These are phyloP conservation scores for Megastigmus dorsalis DNA, from an alignment of 2,888 invertebrate species.

Conservation along the genomic window DNA sequence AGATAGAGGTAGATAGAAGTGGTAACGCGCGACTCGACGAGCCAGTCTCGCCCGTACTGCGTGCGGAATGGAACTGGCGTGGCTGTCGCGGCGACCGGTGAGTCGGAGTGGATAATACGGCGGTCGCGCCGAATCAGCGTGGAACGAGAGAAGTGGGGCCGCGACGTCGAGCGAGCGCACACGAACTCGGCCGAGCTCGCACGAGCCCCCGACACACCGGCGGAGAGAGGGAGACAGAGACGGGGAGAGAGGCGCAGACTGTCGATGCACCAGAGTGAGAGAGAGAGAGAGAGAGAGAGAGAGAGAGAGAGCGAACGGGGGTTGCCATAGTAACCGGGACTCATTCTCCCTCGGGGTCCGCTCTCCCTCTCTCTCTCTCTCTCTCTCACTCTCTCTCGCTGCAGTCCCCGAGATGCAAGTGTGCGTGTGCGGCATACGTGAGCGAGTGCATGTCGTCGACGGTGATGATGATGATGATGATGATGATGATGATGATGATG, in stretches of 20 bases:
- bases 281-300: too few relatives aligned
- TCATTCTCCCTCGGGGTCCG: not conserved
- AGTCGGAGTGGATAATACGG: not conserved
- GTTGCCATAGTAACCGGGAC: constrained; percentile 47
- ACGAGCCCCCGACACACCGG: not conserved
- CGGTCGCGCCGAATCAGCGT: constrained; percentile 25
- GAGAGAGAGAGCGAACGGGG: not conserved
- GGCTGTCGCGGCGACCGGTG: not conserved
- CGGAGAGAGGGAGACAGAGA: not conserved
- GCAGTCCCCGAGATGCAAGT: not conserved
- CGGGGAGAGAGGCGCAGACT: not conserved
- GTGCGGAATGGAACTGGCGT: constrained; percentile 36
- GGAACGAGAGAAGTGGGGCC: not conserved
- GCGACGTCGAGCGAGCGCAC: not conserved
- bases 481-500: constrained; percentile 10
- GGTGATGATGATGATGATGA: constrained; percentile 13
- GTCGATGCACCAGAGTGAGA: not conserved
- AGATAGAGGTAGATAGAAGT: not conserved
- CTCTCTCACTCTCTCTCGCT: not conserved
- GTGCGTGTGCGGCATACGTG: not conserved
- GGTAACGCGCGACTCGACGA: not conserved
- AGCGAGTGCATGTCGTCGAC: too few relatives aligned
- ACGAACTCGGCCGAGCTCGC: constrained; percentile 2
- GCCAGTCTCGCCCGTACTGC: constrained; percentile 18
- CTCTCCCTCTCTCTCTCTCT: not conserved